Conservation (phyloP, 2,888 invertebrate genomes). For the Calephelis perditalis region DNA sequence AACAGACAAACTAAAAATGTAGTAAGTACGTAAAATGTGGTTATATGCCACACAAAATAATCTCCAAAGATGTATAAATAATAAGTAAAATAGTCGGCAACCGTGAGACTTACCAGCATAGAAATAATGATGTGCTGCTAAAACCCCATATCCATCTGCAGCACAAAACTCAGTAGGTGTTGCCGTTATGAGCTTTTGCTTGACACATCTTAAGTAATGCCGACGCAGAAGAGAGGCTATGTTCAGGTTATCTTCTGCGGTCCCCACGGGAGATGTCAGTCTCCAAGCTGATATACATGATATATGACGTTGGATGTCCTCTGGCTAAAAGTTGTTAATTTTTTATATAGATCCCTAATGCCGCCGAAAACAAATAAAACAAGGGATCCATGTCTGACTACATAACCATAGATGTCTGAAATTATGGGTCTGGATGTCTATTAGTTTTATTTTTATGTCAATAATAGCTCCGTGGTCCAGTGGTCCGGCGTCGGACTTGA, state of each 20-base stretch:
- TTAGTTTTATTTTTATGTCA: too few species aligned
- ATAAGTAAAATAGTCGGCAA: not conserved
- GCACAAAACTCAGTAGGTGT: constrained; percentile 84
- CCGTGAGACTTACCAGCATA: constrained; percentile 49
- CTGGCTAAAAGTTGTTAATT: constrained; percentile 59
- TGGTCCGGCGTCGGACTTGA: too few species aligned
- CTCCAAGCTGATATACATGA: constrained; percentile 87
- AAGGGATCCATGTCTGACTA: too few species aligned
- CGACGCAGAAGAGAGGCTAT: constrained; percentile 80
- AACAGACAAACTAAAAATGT: too few species aligned
- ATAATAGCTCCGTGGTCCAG: too few species aligned
- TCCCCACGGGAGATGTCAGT: constrained; percentile 81
- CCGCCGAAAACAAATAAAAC: too few species aligned
- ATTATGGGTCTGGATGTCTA: too few species aligned
- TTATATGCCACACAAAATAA: too few species aligned
- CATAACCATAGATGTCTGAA: too few species aligned
- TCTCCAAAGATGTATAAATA: too few species aligned
- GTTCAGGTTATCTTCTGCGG: constrained; percentile 71
- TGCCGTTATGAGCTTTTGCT: constrained; percentile 66
- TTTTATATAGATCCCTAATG: not conserved
- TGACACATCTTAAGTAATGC: constrained; percentile 80
- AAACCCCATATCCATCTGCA: constrained; percentile 87
- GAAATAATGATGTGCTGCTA: constrained; percentile 85
- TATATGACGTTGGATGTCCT: constrained; percentile 90
- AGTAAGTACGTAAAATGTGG: too few species aligned